These are phyloP conservation scores for Calcarius ornatus DNA, from an alignment of 2,113 vertebrate genomes.

Conservation along the genomic window DNA sequence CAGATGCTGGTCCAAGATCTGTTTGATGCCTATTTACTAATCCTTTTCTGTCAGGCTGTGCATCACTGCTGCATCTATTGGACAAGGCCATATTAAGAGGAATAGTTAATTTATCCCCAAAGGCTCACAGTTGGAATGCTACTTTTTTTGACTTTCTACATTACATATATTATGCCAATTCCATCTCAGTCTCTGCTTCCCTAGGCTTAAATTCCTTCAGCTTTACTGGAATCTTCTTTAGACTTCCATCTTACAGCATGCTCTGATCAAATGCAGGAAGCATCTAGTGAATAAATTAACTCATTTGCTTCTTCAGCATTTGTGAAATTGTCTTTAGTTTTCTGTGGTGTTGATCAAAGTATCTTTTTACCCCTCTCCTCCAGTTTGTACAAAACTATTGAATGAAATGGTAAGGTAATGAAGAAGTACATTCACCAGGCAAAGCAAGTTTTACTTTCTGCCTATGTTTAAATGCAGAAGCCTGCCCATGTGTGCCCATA, in stretches of 20 bases:
- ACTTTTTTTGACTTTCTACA: background rate
- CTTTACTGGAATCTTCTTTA: background rate
- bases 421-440: background rate
- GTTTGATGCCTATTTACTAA: background rate
- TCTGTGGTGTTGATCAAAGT: background rate
- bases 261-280: background rate
- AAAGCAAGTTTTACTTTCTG: background rate
- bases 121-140: background rate
- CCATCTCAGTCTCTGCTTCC: background rate
- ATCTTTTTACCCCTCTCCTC: background rate
- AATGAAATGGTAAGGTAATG: background rate
- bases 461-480: background rate
- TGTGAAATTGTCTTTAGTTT: background rate
- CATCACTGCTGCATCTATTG: background rate
- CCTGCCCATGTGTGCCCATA: background rate
- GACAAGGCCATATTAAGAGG: background rate
- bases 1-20: background rate
- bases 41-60: background rate
- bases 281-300: background rate
- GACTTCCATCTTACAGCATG: background rate
- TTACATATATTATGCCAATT: background rate
- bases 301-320: background rate
- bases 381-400: background rate
- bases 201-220: background rate
- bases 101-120: background rate